Percentiles rank a stretch among this genome's conserved stretches.
Evolutionary conservation across 2,888 invertebrate genomes (phyloP).

Genomic region (Sacculina carcini): DNA sequence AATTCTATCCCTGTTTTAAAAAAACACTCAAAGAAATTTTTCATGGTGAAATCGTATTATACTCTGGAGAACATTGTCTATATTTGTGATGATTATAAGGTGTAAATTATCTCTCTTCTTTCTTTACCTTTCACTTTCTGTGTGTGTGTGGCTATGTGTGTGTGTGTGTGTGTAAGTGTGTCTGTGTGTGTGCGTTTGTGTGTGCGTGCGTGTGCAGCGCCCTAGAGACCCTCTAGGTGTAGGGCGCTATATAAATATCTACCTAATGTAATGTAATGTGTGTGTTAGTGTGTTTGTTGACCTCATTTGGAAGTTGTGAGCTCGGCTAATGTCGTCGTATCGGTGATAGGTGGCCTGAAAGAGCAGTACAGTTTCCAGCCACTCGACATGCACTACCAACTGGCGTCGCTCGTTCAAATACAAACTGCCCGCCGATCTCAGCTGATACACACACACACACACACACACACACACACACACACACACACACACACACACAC

Average conservation of each 20-base stretch:
- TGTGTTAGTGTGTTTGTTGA: too few species aligned
- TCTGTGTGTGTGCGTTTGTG: not conserved
- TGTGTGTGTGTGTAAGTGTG: too few species aligned
- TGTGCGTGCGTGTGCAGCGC: not conserved
- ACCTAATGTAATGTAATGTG: too few species aligned
- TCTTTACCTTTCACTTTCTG: too few species aligned
- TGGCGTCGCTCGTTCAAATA: conserved; percentile 13
- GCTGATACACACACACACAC: not conserved
- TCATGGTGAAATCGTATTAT: too few species aligned
- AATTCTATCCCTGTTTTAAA: too few species aligned
- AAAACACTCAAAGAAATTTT: too few species aligned
- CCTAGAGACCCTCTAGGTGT: not conserved
- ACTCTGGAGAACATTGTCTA: too few species aligned
- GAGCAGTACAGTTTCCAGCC: conserved; percentile 52
- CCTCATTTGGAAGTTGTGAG: conserved; percentile 63
- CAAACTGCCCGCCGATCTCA: conserved; percentile 5
- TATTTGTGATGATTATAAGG: too few species aligned
- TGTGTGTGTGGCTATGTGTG: too few species aligned
- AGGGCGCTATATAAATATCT: too few species aligned
- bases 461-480: not conserved
- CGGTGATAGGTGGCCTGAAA: conserved; percentile 57
- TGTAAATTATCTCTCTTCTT: too few species aligned
- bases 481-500: not conserved
- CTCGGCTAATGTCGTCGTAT: conserved; percentile 49
- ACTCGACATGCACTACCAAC: conserved; percentile 36